Conservation (phyloP, 1,140 invertebrate genomes). For the Leptinotarsa texana region DNA sequence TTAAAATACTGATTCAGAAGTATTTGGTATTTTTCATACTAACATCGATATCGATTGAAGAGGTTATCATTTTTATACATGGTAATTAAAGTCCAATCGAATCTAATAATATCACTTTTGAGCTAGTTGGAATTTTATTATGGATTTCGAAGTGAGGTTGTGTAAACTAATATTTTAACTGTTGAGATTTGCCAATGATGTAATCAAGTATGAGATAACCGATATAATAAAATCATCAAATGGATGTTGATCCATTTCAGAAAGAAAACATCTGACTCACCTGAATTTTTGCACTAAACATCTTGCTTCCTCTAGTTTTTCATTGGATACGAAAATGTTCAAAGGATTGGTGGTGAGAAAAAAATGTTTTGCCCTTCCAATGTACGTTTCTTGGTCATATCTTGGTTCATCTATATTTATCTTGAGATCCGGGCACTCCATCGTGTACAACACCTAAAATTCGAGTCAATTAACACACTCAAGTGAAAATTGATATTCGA, state of each 20-base stretch:
- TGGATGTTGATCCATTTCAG: too few species aligned
- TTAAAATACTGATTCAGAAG: too few species aligned
- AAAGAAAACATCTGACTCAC: slow-evolving; percentile 56
- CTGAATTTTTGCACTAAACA: slow-evolving; percentile 73
- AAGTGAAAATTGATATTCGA: too few species aligned
- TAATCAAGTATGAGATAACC: too few species aligned
- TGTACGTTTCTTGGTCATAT: slow-evolving; percentile 87
- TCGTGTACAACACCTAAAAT: slow-evolving; percentile 1
- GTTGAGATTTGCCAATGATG: too few species aligned
- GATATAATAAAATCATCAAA: too few species aligned
- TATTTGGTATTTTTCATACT: too few species aligned
- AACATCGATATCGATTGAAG: too few species aligned
- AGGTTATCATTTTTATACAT: neutral
- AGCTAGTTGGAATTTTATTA: neutral
- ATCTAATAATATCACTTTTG: neutral
- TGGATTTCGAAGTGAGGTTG: neutral
- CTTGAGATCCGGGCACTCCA: slow-evolving; percentile 5
- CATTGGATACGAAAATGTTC: slow-evolving; percentile 73
- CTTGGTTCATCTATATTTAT: slow-evolving; percentile 76
- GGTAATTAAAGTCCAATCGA: neutral
- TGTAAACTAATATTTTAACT: neutral
- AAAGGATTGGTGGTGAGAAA: slow-evolving; percentile 89
- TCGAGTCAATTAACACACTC: neutral
- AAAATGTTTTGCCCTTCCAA: slow-evolving; percentile 87
- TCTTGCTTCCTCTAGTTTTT: slow-evolving; percentile 75